Percentiles rank a stretch among this genome's conserved stretches.
phyloP scores from a whole-genome alignment of 2,888 invertebrate genomes.

The Argyra leucocephala region DNA sequence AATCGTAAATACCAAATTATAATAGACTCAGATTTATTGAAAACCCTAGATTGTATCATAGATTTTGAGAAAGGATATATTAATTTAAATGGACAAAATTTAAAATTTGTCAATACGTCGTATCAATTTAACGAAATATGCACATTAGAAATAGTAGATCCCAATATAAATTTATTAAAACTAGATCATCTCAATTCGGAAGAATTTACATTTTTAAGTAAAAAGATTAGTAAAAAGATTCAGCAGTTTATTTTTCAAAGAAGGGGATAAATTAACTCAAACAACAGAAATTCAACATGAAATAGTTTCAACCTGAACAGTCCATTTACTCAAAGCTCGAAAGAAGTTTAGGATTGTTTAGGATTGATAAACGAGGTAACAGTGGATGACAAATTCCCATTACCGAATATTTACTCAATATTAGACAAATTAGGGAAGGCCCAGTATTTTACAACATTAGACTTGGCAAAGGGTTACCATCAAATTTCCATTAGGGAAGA shows the following conservation, averaged over 20 bases:
- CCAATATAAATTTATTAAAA: no score
- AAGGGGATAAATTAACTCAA: background rate
- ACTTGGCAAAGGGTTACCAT: conserved; percentile 11
- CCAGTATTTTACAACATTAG: background rate
- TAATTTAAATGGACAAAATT: background rate
- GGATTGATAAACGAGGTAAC: no score
- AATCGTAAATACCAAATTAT: conserved; percentile 11
- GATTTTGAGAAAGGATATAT: conserved; percentile 8
- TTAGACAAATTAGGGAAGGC: no score
- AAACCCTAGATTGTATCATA: no score
- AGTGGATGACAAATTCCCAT: no score
- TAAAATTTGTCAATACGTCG: conserved; percentile 1
- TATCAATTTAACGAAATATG: background rate
- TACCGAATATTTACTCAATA: no score
- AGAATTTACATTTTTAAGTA: no score
- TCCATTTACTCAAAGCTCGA: background rate
- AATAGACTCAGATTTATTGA: conserved; percentile 10
- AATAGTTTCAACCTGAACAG: background rate
- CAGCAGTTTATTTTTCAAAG: background rate
- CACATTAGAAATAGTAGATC: no score
- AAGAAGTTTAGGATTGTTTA: no score
- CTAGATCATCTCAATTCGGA: no score
- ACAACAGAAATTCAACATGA: background rate
- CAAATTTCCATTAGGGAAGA: no score
- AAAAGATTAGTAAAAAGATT: no score